A percentile compares a stretch with the other conserved stretches of the same genome.
phyloP scores from a whole-genome alignment of 2,888 invertebrate species.

The Apotomis betuletana region DNA sequence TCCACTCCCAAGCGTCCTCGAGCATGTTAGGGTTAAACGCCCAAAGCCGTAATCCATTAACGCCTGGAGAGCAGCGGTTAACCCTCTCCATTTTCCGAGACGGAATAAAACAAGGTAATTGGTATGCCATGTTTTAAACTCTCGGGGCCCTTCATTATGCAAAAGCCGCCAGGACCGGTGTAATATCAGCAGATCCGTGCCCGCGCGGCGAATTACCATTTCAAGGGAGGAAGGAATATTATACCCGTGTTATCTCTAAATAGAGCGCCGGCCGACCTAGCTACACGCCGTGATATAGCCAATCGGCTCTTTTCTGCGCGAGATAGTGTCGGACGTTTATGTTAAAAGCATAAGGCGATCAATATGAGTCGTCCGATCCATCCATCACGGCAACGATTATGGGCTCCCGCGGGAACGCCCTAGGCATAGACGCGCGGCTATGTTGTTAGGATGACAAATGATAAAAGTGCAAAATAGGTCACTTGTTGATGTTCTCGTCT shows the following conservation, averaged over 20 bases:
- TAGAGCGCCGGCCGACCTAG: slow-evolving; percentile 20
- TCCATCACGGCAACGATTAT: slow-evolving; percentile 34
- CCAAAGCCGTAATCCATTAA: slow-evolving; percentile 31
- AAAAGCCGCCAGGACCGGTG: slow-evolving; percentile 34
- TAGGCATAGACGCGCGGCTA: slow-evolving; percentile 28
- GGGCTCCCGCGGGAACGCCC: slow-evolving; percentile 20
- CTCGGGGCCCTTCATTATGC: slow-evolving; percentile 33
- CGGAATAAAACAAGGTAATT: slow-evolving; percentile 37
- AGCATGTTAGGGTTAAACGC: slow-evolving; percentile 23
- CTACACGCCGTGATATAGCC: not conserved
- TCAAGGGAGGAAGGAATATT: slow-evolving; percentile 19
- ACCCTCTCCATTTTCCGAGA: slow-evolving; percentile 28
- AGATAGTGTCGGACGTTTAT: slow-evolving; percentile 27
- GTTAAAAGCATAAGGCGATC: slow-evolving; percentile 36
- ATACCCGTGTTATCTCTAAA: slow-evolving; percentile 28
- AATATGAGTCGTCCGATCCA: slow-evolving; percentile 35
- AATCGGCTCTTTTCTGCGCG: slow-evolving; percentile 11
- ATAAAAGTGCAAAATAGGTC: slow-evolving; percentile 63
- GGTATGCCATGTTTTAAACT: slow-evolving; percentile 33
- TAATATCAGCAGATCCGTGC: slow-evolving; percentile 22
- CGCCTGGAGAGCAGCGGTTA: slow-evolving; percentile 24
- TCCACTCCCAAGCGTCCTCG: slow-evolving; percentile 16
- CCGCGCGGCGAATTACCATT: slow-evolving; percentile 31
- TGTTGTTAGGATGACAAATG: slow-evolving; percentile 49
- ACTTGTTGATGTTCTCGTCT: slow-evolving; percentile 51